Percentiles rank a stretch among this genome's conserved stretches.
phyloP scores from a whole-genome alignment of 92 coral and sea anemone genomes.

The Parazoanthus atlanticus region DNA sequence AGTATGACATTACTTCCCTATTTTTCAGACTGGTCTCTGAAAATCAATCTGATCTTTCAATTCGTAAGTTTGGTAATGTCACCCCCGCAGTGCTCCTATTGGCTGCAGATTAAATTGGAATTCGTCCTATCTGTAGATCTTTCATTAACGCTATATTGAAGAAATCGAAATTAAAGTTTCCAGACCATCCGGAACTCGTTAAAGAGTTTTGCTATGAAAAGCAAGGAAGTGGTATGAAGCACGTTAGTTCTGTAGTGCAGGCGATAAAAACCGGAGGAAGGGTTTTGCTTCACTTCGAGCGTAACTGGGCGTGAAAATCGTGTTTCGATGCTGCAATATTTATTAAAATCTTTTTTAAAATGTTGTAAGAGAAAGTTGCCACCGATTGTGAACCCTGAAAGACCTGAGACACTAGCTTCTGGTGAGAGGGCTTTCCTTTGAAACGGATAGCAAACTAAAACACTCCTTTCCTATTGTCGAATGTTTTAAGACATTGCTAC shows the following conservation, averaged over 20 bases:
- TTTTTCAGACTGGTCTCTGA: not conserved
- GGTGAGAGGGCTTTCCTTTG: not conserved
- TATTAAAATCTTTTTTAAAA: too few relatives aligned
- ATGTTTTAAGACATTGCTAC: not conserved
- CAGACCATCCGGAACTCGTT: not conserved
- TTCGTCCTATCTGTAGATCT: not conserved
- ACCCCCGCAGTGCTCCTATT: not conserved
- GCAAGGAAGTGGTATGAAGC: not conserved
- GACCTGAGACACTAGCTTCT: not conserved
- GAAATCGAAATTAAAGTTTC: slow-evolving; percentile 1
- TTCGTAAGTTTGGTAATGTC: not conserved
- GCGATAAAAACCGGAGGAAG: not conserved
- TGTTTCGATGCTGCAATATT: too few relatives aligned
- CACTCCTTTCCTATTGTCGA: not conserved
- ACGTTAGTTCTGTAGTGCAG: not conserved
- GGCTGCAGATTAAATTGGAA: not conserved
- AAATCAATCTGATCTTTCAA: not conserved
- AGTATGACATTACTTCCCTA: not conserved
- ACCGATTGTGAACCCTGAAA: not conserved
- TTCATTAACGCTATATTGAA: not conserved
- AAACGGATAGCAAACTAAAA: not conserved
- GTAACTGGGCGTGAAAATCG: too few relatives aligned
- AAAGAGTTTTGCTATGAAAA: not conserved
- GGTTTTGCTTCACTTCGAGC: not conserved
- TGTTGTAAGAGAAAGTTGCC: not conserved